phyloP scores from a whole-genome alignment of 2,113 vertebrate genomes.

The Rhinolophus sinicus region DNA sequence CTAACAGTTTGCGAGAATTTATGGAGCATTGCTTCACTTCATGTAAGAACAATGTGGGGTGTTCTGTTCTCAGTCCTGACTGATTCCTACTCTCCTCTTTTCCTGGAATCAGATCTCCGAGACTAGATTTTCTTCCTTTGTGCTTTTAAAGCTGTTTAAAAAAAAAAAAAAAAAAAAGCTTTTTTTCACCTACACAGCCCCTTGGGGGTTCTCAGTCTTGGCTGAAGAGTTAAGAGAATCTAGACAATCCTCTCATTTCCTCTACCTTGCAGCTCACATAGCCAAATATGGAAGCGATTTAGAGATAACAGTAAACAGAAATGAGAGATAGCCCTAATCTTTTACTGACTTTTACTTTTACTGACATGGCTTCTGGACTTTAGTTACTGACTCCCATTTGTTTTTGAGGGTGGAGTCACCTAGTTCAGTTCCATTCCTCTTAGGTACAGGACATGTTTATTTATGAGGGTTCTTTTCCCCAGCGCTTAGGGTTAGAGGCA shows the following conservation, averaged over 20 bases:
- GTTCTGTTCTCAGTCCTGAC: not conserved
- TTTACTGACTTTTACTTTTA: not conserved
- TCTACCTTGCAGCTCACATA: not conserved
- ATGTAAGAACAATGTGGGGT: not conserved
- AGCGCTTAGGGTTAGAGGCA: not conserved
- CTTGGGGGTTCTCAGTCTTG: not conserved
- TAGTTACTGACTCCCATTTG: not conserved
- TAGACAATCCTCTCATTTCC: not conserved
- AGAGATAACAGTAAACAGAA: not conserved
- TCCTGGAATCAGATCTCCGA: not conserved
- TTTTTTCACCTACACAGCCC: not conserved
- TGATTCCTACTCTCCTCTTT: not conserved
- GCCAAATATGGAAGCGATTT: not conserved
- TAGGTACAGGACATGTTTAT: not conserved
- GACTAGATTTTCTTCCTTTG: not conserved
- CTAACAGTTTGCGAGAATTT: not conserved
- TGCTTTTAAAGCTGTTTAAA: not conserved
- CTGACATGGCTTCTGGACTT: not conserved
- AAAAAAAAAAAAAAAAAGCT: not conserved
- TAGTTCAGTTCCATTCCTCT: not conserved
- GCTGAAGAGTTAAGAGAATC: not conserved
- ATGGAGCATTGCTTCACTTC: not conserved
- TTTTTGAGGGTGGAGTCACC: not conserved
- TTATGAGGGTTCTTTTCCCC: not conserved
- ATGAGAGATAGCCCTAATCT: not conserved